Conservation (phyloP, 1,140 invertebrate species). For the Drusus annulatus region DNA sequence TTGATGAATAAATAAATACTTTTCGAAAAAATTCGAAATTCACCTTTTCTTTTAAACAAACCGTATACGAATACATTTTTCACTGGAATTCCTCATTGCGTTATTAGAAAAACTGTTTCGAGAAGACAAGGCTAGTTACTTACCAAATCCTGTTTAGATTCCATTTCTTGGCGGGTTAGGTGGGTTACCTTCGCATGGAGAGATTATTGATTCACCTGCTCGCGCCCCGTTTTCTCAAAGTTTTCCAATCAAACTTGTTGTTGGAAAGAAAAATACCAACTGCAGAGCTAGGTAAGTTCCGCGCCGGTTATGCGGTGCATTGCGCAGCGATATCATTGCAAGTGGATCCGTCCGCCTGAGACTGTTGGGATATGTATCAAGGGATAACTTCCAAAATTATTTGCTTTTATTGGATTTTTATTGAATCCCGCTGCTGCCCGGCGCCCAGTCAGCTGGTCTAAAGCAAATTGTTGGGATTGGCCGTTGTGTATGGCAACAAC, state of each 20-base stretch:
- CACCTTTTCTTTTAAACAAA: no score
- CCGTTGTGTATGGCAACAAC: no score
- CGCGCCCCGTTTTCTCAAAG: slow-evolving; percentile 44
- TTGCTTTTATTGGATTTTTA: slow-evolving; percentile 26
- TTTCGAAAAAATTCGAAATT: no score
- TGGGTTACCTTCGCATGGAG: not conserved
- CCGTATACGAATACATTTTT: no score
- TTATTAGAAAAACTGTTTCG: no score
- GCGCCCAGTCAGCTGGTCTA: no score
- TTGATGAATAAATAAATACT: no score
- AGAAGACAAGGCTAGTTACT: no score
- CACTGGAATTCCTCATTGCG: no score
- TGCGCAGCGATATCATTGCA: not conserved
- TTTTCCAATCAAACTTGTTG: slow-evolving; percentile 59
- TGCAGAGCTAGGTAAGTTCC: slow-evolving; percentile 18
- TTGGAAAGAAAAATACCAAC: slow-evolving; percentile 56
- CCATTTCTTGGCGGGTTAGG: not conserved
- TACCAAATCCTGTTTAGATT: not conserved
- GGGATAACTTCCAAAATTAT: slow-evolving; percentile 6
- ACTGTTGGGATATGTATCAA: not conserved
- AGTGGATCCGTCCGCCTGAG: not conserved
- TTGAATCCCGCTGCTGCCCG: not conserved
- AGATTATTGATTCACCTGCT: slow-evolving; percentile 55
- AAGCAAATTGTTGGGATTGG: no score
- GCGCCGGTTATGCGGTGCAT: not conserved